Evolutionary conservation across 2,113 vertebrate genomes (phyloP).

Genomic region (Pomatorhinus ruficollis): DNA sequence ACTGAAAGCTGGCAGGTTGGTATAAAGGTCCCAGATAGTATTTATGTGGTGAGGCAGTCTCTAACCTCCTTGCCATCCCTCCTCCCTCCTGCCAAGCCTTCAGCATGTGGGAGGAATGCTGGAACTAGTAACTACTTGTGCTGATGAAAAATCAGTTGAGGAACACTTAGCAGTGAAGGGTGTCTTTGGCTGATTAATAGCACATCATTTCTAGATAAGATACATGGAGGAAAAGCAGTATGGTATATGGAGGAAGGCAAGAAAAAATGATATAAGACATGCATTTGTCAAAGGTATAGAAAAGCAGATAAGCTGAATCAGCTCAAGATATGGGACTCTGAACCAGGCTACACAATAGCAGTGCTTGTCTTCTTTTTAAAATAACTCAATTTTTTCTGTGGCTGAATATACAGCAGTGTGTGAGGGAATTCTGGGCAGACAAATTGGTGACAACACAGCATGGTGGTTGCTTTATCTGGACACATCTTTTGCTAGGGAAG

Average conservation of each 20-base stretch:
- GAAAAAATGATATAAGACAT: conserved; percentile 55
- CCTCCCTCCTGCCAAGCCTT: neutral
- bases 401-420: neutral
- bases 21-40: conserved; percentile 62
- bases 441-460: neutral
- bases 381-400: conserved; percentile 24
- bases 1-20: conserved; percentile 5
- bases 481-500: neutral
- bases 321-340: conserved; percentile 26
- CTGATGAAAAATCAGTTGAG: conserved; percentile 66
- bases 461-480: neutral
- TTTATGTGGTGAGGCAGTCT: conserved; percentile 38
- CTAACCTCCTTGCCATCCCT: neutral
- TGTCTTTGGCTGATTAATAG: conserved; percentile 73
- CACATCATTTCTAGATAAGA: conserved; percentile 67
- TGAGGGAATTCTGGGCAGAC: neutral
- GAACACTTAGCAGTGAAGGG: conserved; percentile 59
- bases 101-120: conserved; percentile 67
- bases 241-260: conserved; percentile 13
- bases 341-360: conserved; percentile 3
- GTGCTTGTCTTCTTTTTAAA: neutral
- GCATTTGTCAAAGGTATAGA: conserved; percentile 63
- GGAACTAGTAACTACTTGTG: conserved; percentile 74
- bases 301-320: conserved; percentile 58
- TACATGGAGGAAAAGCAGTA: conserved; percentile 46